Evolutionary conservation across 92 coral and sea anemone genomes (phyloP).

Genomic region (Parazoanthus swiftii): DNA sequence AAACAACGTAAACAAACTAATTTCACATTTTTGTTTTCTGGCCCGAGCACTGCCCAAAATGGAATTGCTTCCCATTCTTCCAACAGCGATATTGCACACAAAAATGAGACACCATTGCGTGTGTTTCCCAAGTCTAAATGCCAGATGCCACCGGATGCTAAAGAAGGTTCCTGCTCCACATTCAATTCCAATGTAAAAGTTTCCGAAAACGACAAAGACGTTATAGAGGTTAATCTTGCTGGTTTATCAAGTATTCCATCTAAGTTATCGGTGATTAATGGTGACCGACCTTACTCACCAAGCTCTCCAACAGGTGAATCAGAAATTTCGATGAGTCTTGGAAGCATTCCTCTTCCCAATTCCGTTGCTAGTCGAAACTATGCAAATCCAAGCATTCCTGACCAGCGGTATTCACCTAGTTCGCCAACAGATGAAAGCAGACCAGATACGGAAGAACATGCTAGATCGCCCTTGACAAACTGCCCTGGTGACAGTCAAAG

Average conservation of each 20-base stretch:
- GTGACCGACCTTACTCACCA: conserved; percentile 7
- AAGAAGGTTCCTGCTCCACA: not conserved
- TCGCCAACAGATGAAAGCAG: not conserved
- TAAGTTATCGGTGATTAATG: not conserved
- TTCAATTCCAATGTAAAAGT: not conserved
- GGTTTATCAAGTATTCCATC: not conserved
- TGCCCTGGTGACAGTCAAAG: too few species aligned
- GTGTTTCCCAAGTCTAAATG: not conserved
- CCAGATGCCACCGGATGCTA: not conserved
- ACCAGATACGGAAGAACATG: too few species aligned
- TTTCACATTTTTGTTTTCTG: not conserved
- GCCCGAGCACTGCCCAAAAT: not conserved
- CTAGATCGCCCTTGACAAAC: too few species aligned
- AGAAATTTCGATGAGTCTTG: not conserved
- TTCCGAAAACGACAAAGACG: not conserved
- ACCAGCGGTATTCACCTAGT: not conserved
- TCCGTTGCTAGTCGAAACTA: not conserved
- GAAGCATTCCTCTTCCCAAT: not conserved
- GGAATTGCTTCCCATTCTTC: not conserved
- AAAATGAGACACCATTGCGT: not conserved
- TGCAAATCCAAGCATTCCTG: not conserved
- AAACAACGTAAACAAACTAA: not conserved
- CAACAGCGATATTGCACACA: not conserved
- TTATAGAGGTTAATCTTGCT: not conserved
- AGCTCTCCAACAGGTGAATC: conserved; percentile 22